Conservation (phyloP, 2,888 invertebrate genomes). For the Hypsopygia costalis region DNA sequence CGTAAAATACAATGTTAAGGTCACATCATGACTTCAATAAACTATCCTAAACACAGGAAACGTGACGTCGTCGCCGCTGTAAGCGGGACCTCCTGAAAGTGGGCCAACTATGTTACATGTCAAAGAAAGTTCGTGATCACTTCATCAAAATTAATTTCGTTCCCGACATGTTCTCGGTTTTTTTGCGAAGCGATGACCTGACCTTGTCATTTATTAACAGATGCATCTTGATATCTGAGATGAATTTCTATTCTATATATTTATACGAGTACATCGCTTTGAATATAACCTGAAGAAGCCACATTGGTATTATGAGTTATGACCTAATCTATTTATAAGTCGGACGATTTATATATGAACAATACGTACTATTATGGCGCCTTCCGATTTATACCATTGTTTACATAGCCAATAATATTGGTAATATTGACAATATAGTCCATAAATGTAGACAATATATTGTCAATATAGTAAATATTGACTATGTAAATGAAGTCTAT, state of each 20-base stretch:
- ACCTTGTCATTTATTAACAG: slow-evolving; percentile 6
- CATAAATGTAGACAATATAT: too few relatives aligned
- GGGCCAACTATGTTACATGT: slow-evolving; percentile 62
- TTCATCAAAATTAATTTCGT: slow-evolving; percentile 23
- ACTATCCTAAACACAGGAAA: slow-evolving; percentile 73
- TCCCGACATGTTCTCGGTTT: slow-evolving; percentile 8
- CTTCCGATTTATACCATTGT: too few relatives aligned
- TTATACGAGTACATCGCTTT: too few relatives aligned
- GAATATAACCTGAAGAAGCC: too few relatives aligned
- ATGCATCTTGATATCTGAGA: slow-evolving; percentile 13
- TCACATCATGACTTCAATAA: slow-evolving; percentile 79
- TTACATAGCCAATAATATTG: too few relatives aligned
- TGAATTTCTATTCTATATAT: slow-evolving; percentile 14
- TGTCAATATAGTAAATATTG: too few relatives aligned
- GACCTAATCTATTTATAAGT: too few relatives aligned
- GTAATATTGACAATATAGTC: too few relatives aligned
- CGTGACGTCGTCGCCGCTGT: slow-evolving; percentile 69
- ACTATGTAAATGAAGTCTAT: too few relatives aligned
- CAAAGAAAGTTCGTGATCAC: slow-evolving; percentile 47
- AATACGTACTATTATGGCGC: too few relatives aligned
- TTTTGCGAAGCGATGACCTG: background rate
- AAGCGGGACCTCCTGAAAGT: slow-evolving; percentile 66
- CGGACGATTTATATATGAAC: too few relatives aligned
- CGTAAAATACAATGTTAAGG: slow-evolving; percentile 79
- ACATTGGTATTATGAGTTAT: too few relatives aligned